Conservation (phyloP, 2,797 vertebrate genomes). For the Onychomys leucogaster region DNA sequence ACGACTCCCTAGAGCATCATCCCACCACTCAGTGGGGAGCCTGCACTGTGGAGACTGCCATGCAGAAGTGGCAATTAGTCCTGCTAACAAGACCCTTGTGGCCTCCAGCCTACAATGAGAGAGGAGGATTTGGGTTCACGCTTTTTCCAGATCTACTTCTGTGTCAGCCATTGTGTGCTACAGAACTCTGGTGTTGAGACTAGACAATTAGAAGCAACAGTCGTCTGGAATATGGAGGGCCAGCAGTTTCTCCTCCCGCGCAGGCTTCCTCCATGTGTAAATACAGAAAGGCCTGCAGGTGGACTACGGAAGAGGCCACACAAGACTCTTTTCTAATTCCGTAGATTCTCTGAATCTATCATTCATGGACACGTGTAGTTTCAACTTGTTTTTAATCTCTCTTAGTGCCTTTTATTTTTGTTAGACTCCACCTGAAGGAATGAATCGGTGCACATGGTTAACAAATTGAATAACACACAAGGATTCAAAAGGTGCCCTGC, state of each 20-base stretch:
- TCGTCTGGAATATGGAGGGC: not conserved
- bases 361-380: not conserved
- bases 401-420: conserved; percentile 51
- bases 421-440: not conserved
- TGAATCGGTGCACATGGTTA: not conserved
- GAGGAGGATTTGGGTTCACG: not conserved
- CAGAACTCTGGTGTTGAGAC: conserved; percentile 19
- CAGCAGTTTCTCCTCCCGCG: not conserved
- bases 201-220: not conserved
- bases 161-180: not conserved
- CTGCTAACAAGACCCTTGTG: not conserved
- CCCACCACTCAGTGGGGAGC: not conserved
- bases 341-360: not conserved
- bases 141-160: not conserved
- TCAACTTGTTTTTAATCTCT: not conserved
- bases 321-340: conserved; percentile 6
- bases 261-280: not conserved
- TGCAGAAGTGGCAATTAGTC: not conserved
- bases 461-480: not conserved
- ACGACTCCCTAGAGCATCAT: not conserved
- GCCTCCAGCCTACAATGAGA: not conserved
- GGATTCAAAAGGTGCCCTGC: not conserved
- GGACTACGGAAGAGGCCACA: not conserved
- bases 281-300: not conserved
- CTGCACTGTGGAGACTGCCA: not conserved